Evolutionary conservation across 2,797 vertebrate species (phyloP).

Genomic region (Rhodeus uyekii): DNA sequence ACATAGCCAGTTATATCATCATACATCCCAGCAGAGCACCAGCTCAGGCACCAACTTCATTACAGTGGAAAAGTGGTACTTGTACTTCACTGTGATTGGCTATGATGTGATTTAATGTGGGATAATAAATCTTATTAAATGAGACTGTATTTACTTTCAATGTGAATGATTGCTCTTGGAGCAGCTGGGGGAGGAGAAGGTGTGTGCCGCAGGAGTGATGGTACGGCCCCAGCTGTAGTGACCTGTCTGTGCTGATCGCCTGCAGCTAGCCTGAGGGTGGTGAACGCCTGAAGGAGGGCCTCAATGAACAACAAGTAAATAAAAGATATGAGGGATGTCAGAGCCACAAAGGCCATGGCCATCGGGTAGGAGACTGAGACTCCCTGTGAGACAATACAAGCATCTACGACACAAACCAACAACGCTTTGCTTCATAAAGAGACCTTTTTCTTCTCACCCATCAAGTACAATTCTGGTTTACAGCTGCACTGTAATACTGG

Average conservation of each 20-base stretch:
- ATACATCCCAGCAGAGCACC: neutral
- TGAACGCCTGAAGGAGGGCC: constrained; percentile 56
- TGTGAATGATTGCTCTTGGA: constrained; percentile 23
- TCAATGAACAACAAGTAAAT: constrained; percentile 61
- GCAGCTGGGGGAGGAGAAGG: constrained; percentile 38
- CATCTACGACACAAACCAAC: constrained; percentile 50
- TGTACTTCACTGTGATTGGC: constrained; percentile 16
- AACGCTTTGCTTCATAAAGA: constrained; percentile 33
- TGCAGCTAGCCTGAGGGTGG: constrained; percentile 58
- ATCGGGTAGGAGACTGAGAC: constrained; percentile 28
- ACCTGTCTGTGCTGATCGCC: constrained; percentile 54
- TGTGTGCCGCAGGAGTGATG: constrained; percentile 27
- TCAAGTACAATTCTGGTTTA: constrained; percentile 20
- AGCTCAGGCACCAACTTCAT: neutral
- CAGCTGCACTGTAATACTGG: neutral
- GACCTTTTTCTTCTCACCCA: constrained; percentile 19
- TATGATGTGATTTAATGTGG: constrained; percentile 33
- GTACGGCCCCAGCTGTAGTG: constrained; percentile 31
- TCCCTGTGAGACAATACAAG: constrained; percentile 30
- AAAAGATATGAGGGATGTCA: constrained; percentile 59
- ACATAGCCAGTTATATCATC: neutral
- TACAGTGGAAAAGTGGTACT: neutral
- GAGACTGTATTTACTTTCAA: neutral
- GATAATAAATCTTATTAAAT: neutral
- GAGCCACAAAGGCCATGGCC: constrained; percentile 47